Conservation (phyloP, 2,888 invertebrate genomes). For the Furcula furcula region DNA sequence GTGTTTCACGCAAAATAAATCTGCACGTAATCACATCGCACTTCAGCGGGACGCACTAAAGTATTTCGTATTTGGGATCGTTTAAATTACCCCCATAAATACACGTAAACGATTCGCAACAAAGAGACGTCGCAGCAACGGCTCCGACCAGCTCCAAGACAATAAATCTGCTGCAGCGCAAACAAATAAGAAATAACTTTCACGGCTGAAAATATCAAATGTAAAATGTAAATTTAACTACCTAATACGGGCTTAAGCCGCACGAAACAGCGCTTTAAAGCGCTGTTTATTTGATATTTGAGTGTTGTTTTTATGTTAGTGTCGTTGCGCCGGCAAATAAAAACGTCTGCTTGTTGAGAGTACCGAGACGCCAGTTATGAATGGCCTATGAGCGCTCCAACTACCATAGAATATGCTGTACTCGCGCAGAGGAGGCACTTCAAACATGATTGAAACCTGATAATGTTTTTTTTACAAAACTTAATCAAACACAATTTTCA, state of each 20-base stretch:
- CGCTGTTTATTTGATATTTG: slow-evolving; percentile 72
- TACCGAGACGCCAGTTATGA: slow-evolving; percentile 60
- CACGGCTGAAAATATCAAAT: slow-evolving; percentile 78
- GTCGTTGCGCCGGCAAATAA: slow-evolving; percentile 68
- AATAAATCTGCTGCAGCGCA: slow-evolving; percentile 62
- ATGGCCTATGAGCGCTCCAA: slow-evolving; percentile 67
- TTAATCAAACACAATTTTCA: too few relatives aligned
- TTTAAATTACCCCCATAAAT: slow-evolving; percentile 70
- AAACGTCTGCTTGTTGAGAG: slow-evolving; percentile 66
- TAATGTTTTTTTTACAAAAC: too few relatives aligned
- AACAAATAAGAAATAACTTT: slow-evolving; percentile 67
- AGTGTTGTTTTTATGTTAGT: slow-evolving; percentile 75
- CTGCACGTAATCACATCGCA: slow-evolving; percentile 47
- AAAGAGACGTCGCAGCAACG: slow-evolving; percentile 57
- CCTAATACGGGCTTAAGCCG: slow-evolving; percentile 72
- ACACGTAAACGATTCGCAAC: slow-evolving; percentile 65
- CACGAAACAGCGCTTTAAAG: slow-evolving; percentile 65
- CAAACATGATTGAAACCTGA: too few relatives aligned
- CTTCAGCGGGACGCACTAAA: slow-evolving; percentile 55
- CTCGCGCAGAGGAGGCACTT: slow-evolving; percentile 34
- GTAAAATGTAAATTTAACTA: slow-evolving; percentile 79
- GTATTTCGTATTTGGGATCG: slow-evolving; percentile 60
- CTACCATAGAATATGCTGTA: slow-evolving; percentile 36
- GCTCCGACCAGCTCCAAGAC: slow-evolving; percentile 42
- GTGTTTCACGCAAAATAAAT: slow-evolving; percentile 19